phyloP scores from a whole-genome alignment of 2,797 vertebrate species.

The Odontamblyopus rebecca region DNA sequence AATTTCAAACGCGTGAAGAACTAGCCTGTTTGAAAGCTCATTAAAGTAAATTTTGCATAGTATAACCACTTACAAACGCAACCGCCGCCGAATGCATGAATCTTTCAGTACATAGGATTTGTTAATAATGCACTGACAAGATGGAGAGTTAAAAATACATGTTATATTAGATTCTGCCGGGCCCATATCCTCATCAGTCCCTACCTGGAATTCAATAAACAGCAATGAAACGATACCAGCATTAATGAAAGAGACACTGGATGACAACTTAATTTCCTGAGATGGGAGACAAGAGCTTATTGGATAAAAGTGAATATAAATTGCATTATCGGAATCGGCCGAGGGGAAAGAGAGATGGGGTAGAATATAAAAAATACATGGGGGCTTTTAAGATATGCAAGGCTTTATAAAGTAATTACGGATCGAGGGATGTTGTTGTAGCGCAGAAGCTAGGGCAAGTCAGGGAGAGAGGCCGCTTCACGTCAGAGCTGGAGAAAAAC shows the following conservation, averaged over 20 bases:
- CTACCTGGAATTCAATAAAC: conserved; percentile 72
- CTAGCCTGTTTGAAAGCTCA: neutral
- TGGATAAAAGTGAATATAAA: conserved; percentile 69
- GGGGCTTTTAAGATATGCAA: conserved; percentile 67
- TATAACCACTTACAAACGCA: neutral
- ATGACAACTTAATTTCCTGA: conserved; percentile 80
- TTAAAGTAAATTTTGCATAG: neutral
- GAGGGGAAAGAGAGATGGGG: conserved; percentile 54
- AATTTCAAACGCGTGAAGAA: neutral
- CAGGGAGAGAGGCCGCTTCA: conserved; percentile 21
- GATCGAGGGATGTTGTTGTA: conserved; percentile 50
- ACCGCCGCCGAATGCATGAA: conserved; percentile 25
- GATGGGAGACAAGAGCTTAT: conserved; percentile 73
- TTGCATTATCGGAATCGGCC: conserved; percentile 63
- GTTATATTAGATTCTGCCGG: conserved; percentile 49
- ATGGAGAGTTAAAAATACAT: conserved; percentile 51
- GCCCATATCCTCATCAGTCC: conserved; percentile 50
- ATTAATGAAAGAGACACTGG: conserved; percentile 73
- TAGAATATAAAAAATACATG: conserved; percentile 64
- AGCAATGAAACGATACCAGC: conserved; percentile 63
- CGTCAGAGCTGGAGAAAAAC: conserved; percentile 30
- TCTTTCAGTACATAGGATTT: conserved; percentile 22
- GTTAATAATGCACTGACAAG: conserved; percentile 49
- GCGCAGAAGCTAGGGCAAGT: conserved; percentile 36
- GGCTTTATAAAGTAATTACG: conserved; percentile 72